Conservation (phyloP, 2,888 invertebrate species). For the Cephus nigrinus region DNA sequence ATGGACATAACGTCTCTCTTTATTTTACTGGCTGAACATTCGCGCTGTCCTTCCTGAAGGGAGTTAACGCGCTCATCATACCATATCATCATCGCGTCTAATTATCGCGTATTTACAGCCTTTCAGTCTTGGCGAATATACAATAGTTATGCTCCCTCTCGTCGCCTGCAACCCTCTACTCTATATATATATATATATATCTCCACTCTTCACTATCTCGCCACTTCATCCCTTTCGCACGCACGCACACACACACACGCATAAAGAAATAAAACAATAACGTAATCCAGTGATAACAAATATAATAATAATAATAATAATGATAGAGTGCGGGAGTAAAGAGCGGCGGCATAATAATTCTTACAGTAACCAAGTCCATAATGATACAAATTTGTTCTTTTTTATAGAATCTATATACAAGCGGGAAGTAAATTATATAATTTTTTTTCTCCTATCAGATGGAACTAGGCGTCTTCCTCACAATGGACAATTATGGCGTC, state of each 20-base stretch:
- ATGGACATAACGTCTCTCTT: not conserved
- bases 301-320: conserved; percentile 44
- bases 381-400: not conserved
- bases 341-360: not conserved
- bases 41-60: not conserved
- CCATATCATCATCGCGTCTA: not conserved
- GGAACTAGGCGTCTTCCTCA: not conserved
- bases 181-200: not conserved
- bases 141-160: conserved; percentile 46
- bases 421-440: not conserved
- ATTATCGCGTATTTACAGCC: conserved; percentile 50
- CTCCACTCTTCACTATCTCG: not conserved
- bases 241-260: not conserved
- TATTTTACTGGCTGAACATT: not conserved
- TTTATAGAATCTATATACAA: not conserved
- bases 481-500: not conserved
- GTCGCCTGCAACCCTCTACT: conserved; percentile 1
- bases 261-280: not conserved
- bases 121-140: conserved; percentile 65
- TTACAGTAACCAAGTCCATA: not conserved
- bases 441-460: not conserved
- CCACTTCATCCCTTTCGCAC: not conserved
- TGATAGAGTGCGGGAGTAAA: conserved; percentile 43
- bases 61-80: not conserved
- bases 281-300: not conserved